Evolutionary conservation across 2,888 invertebrate species (phyloP).

Genomic region (Autographa pulchrina): DNA sequence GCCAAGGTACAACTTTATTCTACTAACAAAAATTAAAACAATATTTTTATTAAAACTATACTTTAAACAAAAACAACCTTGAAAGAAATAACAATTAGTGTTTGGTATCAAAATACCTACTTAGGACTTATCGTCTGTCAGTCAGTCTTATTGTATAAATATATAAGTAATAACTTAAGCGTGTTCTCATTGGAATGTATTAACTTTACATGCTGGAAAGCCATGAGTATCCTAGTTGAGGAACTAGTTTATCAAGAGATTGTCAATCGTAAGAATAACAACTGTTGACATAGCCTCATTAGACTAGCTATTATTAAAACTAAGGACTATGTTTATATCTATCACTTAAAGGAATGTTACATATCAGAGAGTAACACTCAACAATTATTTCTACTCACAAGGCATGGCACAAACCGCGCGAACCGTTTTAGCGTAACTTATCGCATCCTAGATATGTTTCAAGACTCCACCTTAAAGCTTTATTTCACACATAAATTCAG

Average conservation of each 20-base stretch:
- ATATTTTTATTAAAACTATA: slow-evolving; percentile 56
- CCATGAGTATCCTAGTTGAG: slow-evolving; percentile 66
- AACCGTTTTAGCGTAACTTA: slow-evolving; percentile 57
- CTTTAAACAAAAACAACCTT: slow-evolving; percentile 67
- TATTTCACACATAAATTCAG: slow-evolving; percentile 66
- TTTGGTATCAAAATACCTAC: slow-evolving; percentile 66
- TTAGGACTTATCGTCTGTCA: slow-evolving; percentile 71
- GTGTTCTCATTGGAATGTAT: slow-evolving; percentile 72
- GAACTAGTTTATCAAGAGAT: slow-evolving; percentile 41
- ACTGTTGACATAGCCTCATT: slow-evolving; percentile 44
- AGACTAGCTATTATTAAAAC: slow-evolving; percentile 43
- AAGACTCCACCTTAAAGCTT: slow-evolving; percentile 78
- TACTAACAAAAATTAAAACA: slow-evolving; percentile 58
- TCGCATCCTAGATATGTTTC: slow-evolving; percentile 75
- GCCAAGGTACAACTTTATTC: slow-evolving; percentile 72
- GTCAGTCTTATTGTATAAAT: slow-evolving; percentile 79
- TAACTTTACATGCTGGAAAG: slow-evolving; percentile 61
- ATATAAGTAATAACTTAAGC: slow-evolving; percentile 67
- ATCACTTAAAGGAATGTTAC: slow-evolving; percentile 62
- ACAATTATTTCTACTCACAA: slow-evolving; percentile 63
- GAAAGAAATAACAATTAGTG: slow-evolving; percentile 63
- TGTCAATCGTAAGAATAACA: slow-evolving; percentile 40
- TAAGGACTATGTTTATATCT: slow-evolving; percentile 56
- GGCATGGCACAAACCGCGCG: slow-evolving; percentile 72
- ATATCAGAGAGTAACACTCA: slow-evolving; percentile 58